phyloP scores from a whole-genome alignment of 2,888 invertebrate species.

The Caenorhabditis sp. region DNA sequence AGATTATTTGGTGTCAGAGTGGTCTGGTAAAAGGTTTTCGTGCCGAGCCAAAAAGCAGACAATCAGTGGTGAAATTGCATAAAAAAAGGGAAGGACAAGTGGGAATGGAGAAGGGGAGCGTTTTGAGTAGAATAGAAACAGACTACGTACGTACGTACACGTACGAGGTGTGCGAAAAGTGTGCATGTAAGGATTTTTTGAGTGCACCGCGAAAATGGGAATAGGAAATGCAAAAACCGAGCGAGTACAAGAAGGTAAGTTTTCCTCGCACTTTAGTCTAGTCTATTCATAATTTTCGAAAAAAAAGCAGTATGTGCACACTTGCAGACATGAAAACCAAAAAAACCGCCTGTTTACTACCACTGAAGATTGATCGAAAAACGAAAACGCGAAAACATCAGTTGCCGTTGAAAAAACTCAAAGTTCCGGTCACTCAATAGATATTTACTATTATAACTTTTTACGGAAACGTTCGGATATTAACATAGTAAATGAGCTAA shows the following conservation, averaged over 20 bases:
- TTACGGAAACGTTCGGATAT: no score
- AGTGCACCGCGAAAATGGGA: constrained; percentile 21
- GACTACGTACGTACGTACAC: constrained; percentile 31
- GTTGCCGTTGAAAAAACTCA: no score
- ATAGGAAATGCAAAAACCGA: constrained; percentile 9
- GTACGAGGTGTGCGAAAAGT: constrained; percentile 1
- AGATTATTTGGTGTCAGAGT: constrained; percentile 21
- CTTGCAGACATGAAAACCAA: no score
- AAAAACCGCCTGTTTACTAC: background rate
- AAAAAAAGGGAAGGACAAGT: constrained; percentile 11
- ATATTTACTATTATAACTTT: no score
- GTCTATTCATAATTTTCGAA: no score
- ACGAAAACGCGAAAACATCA: background rate
- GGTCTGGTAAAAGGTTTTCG: constrained; percentile 45
- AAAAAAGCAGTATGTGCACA: no score
- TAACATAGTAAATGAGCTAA: no score
- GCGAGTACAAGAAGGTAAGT: constrained; percentile 14
- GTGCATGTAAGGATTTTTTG: constrained; percentile 6
- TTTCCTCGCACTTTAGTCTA: background rate
- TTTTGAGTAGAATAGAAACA: constrained; percentile 31
- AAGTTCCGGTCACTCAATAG: no score
- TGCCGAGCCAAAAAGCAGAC: constrained; percentile 13
- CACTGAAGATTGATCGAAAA: background rate
- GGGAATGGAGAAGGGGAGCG: constrained; percentile 13
- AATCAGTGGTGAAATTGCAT: constrained; percentile 23